A percentile compares a stretch with the other conserved stretches of the same genome.
These are phyloP conservation scores for Linnaemya vulpina DNA, from an alignment of 2,888 invertebrate genomes.

Conservation along the genomic window DNA sequence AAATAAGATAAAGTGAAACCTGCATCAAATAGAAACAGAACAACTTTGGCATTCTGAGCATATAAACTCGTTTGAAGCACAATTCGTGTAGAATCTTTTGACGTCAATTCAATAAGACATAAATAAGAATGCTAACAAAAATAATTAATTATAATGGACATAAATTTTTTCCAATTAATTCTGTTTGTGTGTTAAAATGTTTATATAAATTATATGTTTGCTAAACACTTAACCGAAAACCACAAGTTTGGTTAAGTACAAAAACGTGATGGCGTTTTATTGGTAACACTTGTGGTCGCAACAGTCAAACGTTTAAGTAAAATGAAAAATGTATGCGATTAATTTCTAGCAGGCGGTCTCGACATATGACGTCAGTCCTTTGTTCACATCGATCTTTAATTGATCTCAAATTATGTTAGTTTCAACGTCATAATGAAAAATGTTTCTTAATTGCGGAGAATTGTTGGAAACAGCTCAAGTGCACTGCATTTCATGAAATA, in stretches of 20 bases:
- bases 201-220: slow-evolving; percentile 17
- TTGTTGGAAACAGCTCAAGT: background rate
- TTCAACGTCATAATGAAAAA: background rate
- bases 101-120: slow-evolving; percentile 16
- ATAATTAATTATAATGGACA: slow-evolving; percentile 1
- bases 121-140: background rate
- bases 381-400: slow-evolving; percentile 1
- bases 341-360: background rate
- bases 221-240: background rate
- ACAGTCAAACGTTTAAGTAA: slow-evolving; percentile 6
- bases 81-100: background rate
- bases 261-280: slow-evolving; percentile 18
- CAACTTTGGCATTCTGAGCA: background rate
- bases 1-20: slow-evolving; percentile 16
- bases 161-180: background rate
- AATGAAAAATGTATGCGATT: background rate
- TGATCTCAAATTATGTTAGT: slow-evolving; percentile 6
- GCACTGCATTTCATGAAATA: background rate
- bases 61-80: slow-evolving; percentile 6
- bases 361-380: slow-evolving; percentile 17
- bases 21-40: background rate
- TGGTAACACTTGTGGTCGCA: slow-evolving; percentile 7
- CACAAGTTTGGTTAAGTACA: slow-evolving; percentile 19
- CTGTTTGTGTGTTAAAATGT: background rate
- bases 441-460: background rate